Base-by-base conservation (phyloP, 2,113 vertebrate species). In the Microcebus ravelobensis region DNA sequence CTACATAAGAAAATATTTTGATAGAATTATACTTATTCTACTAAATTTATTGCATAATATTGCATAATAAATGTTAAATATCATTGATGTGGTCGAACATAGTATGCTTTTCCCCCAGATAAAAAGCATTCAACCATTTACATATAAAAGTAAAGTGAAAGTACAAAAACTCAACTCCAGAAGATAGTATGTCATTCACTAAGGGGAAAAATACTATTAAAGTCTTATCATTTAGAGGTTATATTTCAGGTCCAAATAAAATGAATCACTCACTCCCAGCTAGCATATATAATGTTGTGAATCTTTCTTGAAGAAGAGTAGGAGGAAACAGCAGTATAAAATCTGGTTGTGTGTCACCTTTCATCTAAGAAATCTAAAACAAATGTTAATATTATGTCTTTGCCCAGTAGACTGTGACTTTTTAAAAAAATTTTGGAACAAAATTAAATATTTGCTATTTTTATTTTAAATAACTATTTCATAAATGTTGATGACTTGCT, bases 171-270 rank as follows among this genome's bases (percentile, higher is more conserved):
- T 61, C 89, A 96, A 76, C 45, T 86, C 12, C 68, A 94, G 29
- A 91, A 83, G 73, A 50, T 20, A 94, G 79, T 50, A 80, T 81
- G 13, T 77, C 36, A 83, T 84, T 15, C 52, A n/a, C 77, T 81
- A 42, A 85, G 21, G n/a, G 31, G 17, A 86, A 50, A 86, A 93
- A 48, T 21, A 18, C 15, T 76, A 59, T 61, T 85, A 80, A 87
- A 95, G 52, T 48, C 20, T 20, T 87, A 15, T 68, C 77, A 79
- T 80, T 95, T 85, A 74, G 50, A 94, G 10, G 31, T 70, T 90
- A 93, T 93, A 89, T 67, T 89, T 96, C 55, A 83, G 25, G 10
- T 84, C 13, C 42, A 83, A 87, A 93, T 77, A 83, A 90, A 86
- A 95, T 90, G 31, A 94, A 77, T 81, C 12, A 81, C 94, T 92